Conservation (phyloP, 37 sponge, comb jelly and placozoan species). For the Chondrosia reniformis region DNA sequence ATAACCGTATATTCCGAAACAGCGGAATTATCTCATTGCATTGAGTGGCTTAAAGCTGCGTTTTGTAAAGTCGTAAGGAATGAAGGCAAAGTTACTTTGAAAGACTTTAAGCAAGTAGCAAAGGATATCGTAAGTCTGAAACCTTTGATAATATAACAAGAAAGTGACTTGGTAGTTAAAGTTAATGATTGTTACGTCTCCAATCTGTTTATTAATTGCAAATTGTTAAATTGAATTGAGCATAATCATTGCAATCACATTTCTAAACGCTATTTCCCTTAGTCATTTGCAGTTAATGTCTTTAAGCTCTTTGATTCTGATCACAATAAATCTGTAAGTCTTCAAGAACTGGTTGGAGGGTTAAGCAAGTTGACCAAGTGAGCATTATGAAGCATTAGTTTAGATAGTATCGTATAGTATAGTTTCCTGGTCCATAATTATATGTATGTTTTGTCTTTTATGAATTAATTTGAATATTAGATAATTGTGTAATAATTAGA, state of each 20-base stretch:
- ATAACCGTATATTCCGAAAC: too few relatives aligned
- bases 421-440: too few relatives aligned
- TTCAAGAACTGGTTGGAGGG: constrained; percentile 82
- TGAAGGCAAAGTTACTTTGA: constrained; percentile 49
- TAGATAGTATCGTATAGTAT: too few relatives aligned
- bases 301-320: constrained; percentile 77
- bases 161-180: not conserved
- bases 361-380: constrained; percentile 63
- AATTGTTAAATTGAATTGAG: too few relatives aligned
- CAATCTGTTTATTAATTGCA: not conserved
- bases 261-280: too few relatives aligned
- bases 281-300: constrained; percentile 72
- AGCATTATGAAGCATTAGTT: too few relatives aligned
- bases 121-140: too few relatives aligned
- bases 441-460: too few relatives aligned
- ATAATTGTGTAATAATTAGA: too few relatives aligned
- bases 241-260: too few relatives aligned
- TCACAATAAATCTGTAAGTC: constrained; percentile 50
- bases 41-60: constrained; percentile 50
- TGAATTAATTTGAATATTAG: too few relatives aligned
- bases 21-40: constrained; percentile 17
- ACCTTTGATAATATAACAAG: too few relatives aligned
- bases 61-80: constrained; percentile 26
- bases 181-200: not conserved
- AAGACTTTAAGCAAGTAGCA: constrained; percentile 56